A percentile compares a stretch with the other conserved stretches of the same genome.
Conservation (phyloP, 2,888 invertebrate species). For the Microplitis manilae region DNA sequence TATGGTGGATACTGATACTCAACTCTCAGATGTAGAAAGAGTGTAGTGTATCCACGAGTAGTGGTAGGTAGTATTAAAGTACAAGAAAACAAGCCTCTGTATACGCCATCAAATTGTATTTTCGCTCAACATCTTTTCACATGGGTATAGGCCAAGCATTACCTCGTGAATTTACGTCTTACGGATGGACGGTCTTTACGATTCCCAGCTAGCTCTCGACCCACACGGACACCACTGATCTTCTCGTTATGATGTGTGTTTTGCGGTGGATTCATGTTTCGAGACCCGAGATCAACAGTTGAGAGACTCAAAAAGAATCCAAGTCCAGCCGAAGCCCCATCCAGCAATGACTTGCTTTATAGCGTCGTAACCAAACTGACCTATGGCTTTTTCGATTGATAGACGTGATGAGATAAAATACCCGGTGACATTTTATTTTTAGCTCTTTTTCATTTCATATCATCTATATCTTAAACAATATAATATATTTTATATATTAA, state of each 20-base stretch:
- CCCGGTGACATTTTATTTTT: not conserved
- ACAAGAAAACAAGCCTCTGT: not conserved
- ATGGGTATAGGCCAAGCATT: conserved; percentile 42
- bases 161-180: conserved; percentile 57
- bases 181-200: conserved; percentile 64
- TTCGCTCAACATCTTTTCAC: conserved; percentile 37
- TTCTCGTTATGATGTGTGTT: conserved; percentile 32
- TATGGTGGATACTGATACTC: conserved; percentile 37
- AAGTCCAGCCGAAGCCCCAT: conserved; percentile 38
- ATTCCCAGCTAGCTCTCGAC: conserved; percentile 42
- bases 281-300: not conserved
- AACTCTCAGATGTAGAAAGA: not conserved
- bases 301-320: conserved; percentile 15
- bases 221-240: not conserved
- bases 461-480: not conserved
- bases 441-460: not conserved
- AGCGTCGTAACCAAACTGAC: conserved; percentile 60
- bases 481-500: no score
- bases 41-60: conserved; percentile 2
- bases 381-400: conserved; percentile 61
- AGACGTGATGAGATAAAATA: not conserved
- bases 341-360: conserved; percentile 62
- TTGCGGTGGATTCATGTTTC: conserved; percentile 2
- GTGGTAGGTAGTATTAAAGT: conserved; percentile 12
- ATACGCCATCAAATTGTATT: conserved; percentile 38